Evolutionary conservation across 2,797 vertebrate species (phyloP).

Genomic region (Arnoldichthys spilopterus): DNA sequence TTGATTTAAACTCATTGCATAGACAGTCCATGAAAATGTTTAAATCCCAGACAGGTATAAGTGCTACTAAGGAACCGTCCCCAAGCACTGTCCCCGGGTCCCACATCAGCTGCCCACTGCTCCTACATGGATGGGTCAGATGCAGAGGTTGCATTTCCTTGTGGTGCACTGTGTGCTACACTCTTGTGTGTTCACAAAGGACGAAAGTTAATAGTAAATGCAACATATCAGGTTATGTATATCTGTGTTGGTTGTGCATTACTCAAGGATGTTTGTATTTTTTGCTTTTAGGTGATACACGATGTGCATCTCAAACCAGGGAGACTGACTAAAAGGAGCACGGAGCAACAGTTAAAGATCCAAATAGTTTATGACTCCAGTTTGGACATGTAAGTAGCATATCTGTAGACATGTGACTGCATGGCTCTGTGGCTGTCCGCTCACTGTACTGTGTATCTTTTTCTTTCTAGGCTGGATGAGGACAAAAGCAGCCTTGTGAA

Average conservation of each 20-base stretch:
- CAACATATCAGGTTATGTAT: neutral
- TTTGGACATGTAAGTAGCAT: slow-evolving; percentile 85
- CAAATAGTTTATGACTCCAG: slow-evolving; percentile 90
- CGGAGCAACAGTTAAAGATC: slow-evolving; percentile 87
- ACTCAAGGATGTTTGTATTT: neutral
- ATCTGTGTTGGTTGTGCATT: neutral
- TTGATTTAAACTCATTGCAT: too few species aligned
- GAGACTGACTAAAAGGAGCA: slow-evolving; percentile 86
- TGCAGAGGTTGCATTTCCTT: too few species aligned
- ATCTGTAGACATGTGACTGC: slow-evolving; percentile 15
- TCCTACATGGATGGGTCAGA: too few species aligned
- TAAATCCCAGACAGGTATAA: too few species aligned
- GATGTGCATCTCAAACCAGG: slow-evolving; percentile 85
- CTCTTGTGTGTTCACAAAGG: too few species aligned
- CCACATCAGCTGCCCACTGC: too few species aligned
- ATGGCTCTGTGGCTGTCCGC: slow-evolving; percentile 11
- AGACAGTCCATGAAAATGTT: too few species aligned
- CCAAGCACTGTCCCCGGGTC: too few species aligned
- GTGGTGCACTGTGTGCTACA: too few species aligned
- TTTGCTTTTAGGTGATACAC: slow-evolving; percentile 80
- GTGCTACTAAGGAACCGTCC: too few species aligned
- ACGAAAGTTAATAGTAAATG: neutral
- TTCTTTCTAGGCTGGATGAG: slow-evolving; percentile 73
- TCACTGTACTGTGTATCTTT: slow-evolving; percentile 44
- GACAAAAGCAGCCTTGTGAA: slow-evolving; percentile 84